Percentiles rank a stretch among this genome's conserved stretches.
Evolutionary conservation across 2,888 invertebrate species (phyloP).

Genomic region (Erpobdella octoculata): DNA sequence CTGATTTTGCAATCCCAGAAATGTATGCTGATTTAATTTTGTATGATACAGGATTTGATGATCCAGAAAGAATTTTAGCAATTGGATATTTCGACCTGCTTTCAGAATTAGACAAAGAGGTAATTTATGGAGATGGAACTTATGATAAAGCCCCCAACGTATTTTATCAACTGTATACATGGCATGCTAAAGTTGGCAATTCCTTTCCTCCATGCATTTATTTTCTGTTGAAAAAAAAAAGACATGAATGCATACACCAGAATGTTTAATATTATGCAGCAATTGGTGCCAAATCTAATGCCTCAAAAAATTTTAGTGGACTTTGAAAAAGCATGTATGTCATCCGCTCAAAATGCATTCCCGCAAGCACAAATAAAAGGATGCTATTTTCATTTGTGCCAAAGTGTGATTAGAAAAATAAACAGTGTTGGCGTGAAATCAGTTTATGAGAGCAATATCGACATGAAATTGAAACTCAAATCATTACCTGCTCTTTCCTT

Average conservation of each 20-base stretch:
- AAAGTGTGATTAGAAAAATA: not conserved
- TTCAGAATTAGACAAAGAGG: not conserved
- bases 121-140: not conserved
- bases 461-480: not conserved
- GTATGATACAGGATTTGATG: no score
- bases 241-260: not conserved
- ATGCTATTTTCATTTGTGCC: constrained; percentile 10
- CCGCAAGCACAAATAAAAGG: not conserved
- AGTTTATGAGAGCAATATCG: not conserved
- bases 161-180: not conserved
- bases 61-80: no score
- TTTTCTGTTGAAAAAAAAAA: constrained; percentile 2
- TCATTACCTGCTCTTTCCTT: not conserved
- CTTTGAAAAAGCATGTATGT: constrained; percentile 4
- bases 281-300: not conserved
- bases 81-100: not conserved
- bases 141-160: not conserved
- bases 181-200: constrained; percentile 2
- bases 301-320: not conserved
- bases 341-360: not conserved
- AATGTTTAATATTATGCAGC: not conserved
- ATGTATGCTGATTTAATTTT: no score
- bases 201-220: not conserved
- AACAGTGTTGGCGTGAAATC: not conserved
- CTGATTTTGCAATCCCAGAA: no score